phyloP scores from a whole-genome alignment of 1,140 invertebrate species.

The Parasteatoda tepidariorum region DNA sequence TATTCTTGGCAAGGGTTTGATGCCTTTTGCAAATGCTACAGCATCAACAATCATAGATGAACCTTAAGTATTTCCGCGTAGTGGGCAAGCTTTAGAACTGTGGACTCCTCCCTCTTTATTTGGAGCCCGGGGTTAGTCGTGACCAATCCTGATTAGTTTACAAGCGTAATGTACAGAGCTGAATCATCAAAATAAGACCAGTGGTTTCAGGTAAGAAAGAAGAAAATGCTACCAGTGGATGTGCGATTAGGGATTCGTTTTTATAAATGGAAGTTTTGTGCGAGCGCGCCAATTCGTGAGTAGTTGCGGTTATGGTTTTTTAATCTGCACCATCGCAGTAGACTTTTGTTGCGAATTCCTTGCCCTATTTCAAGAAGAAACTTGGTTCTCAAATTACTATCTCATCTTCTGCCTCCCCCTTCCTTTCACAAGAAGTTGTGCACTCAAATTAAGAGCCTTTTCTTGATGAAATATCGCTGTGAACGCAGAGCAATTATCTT shows the following conservation, averaged over 20 bases:
- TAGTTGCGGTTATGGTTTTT: conserved; percentile 10
- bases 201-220: not conserved
- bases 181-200: conserved; percentile 46
- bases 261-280: conserved; percentile 18
- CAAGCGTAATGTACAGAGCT: conserved; percentile 16
- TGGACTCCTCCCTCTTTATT: conserved; percentile 22
- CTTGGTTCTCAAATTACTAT: not conserved
- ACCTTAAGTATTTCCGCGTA: conserved; percentile 50
- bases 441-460: no score
- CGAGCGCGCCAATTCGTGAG: conserved; percentile 34
- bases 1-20: not conserved
- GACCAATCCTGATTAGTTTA: conserved; percentile 48
- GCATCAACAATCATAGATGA: conserved; percentile 25
- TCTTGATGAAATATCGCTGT: no score
- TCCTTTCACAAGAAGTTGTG: no score
- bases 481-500: no score
- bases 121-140: conserved; percentile 38
- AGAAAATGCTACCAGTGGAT: not conserved
- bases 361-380: conserved; percentile 11
- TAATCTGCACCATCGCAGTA: conserved; percentile 15
- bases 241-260: conserved; percentile 18
- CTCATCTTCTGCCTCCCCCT: not conserved
- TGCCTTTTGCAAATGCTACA: not conserved
- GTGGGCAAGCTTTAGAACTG: conserved; percentile 9
- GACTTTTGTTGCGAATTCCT: not conserved